Base-by-base conservation (phyloP, 2,797 vertebrate genomes). In the Acipenser ruthenus region DNA sequence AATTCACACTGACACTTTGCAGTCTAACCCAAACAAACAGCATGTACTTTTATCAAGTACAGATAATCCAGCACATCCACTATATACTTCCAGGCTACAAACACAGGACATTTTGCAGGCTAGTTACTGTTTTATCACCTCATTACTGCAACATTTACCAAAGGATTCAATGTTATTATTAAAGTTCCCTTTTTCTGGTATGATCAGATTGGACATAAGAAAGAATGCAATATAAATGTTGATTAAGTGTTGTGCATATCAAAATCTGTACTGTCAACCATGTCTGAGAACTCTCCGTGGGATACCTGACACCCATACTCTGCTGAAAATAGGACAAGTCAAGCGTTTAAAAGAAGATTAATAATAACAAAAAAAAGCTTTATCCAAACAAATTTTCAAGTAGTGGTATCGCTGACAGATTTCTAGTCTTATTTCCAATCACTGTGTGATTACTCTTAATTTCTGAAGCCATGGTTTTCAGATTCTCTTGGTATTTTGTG, bases 181-280 rank as follows among this genome's bases (percentile, higher is more conserved):
- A 60, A 56, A 12, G 6, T 56, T 56, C 15, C 6, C 37, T 62
- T 62, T 62, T 62, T 37, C 7, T 62, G 18, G 15, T 62, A 37
- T 18, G 10, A 62, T 62, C 60, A 6, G 60, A 37, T 62, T 62
- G 18, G 5, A 62, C 60, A 8, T 48, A 62, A 48, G 60, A 62
- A 62, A 62, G 18, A 67, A 70, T 62, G 50, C 11, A 69, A 68
- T 67, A 73, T 73, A 70, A 62, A 49, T 63, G 15, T 66, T 69
- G 48, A 73, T 69, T 71, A 71, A 70, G 70, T 52, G 70, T 52
- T 18, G 71, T 15, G 68, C 23, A 67, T 66, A 72, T 70, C 75
- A 72, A 65, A 69, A 65, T 63, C 65, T 52, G 63, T 67, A 67
- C 61, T 58, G 50, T 69, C 67, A 68, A 65, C 64, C 68, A 53